Evolutionary conservation across 1,140 invertebrate species (phyloP), one percentile per base, ranked within the genome.

Genomic region (Druon quercuslanigerum): DNA sequence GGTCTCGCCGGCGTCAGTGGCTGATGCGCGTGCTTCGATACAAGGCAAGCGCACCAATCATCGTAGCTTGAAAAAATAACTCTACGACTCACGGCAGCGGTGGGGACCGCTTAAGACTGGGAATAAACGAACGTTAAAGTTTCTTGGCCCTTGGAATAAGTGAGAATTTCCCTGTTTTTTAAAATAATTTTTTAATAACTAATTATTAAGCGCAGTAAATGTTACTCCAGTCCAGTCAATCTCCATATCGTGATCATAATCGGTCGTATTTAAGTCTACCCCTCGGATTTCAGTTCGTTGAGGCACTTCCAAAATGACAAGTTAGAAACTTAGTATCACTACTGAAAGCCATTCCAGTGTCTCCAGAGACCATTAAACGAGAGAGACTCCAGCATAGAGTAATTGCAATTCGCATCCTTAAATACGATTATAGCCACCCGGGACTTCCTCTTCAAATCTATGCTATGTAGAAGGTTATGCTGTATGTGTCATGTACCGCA

Each of bases 241-340:
- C 57, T 33, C 25, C 25, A 60, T 33, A 14, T 25, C 1, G 7
- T 6, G 20, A 60, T 14, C 19, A 60, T 60, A 60, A 60, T 60
- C 57, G 19, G 4, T 40, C 60, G 16, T 66, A 14, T 66, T 66
- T 66, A 66, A 66, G 25, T 66, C 60, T 5, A 11, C 20, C 57
- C 20, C 40, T 40, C 60, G 40, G 60, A 66, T 66, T 66, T 66
- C 33, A 66, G 60, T 33, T 66, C 60, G 33, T 66, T 66, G 60
- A 66, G 14, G 40, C 14, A 66, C 60, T 66, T 66, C 60, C 33
- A 40, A 20, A 66, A 66, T 66, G 60, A 40, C 25, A 66, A 66
- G 60, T 66, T 66, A 33, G 60, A 66, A 66, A 66, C 60, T 66
- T 66, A 66, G 60, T 66, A 66, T 66, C 60, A 66, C 60, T 66